Evolutionary conservation across 2,113 vertebrate genomes (phyloP).

Genomic region (Paralichthys olivaceus): DNA sequence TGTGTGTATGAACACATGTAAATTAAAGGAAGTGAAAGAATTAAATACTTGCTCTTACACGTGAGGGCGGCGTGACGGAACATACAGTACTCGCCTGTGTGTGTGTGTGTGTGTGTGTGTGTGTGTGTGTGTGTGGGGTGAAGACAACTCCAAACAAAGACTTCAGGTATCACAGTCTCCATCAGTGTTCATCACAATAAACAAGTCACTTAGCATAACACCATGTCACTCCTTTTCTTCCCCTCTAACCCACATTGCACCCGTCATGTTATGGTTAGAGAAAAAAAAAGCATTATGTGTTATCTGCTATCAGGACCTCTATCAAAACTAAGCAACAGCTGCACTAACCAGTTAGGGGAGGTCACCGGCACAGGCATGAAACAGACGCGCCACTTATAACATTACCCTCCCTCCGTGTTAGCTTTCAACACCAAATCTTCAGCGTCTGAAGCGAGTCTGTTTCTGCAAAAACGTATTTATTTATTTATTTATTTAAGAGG

Average conservation of each 20-base stretch:
- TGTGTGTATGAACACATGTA: slow-evolving; percentile 29
- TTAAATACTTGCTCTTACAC: slow-evolving; percentile 21
- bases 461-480: too few species aligned
- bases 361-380: slow-evolving; percentile 25
- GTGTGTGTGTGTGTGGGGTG: slow-evolving; percentile 26
- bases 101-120: slow-evolving; percentile 22
- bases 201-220: slow-evolving; percentile 64
- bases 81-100: slow-evolving; percentile 9
- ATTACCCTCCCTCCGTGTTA: neutral
- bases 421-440: slow-evolving; percentile 9
- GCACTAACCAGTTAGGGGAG: slow-evolving; percentile 54
- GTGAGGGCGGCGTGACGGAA: slow-evolving; percentile 20
- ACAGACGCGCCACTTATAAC: slow-evolving; percentile 31
- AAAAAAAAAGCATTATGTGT: slow-evolving; percentile 21
- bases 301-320: slow-evolving; percentile 40
- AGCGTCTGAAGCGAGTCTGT: neutral
- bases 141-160: slow-evolving; percentile 53
- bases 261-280: slow-evolving; percentile 51
- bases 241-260: slow-evolving; percentile 54
- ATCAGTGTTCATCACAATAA: slow-evolving; percentile 70
- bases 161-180: slow-evolving; percentile 43
- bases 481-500: too few species aligned
- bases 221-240: slow-evolving; percentile 50
- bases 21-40: slow-evolving; percentile 45
- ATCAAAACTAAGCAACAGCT: slow-evolving; percentile 72